phyloP scores from a whole-genome alignment of 2,888 invertebrate species.

The Phlogophora meticulosa region DNA sequence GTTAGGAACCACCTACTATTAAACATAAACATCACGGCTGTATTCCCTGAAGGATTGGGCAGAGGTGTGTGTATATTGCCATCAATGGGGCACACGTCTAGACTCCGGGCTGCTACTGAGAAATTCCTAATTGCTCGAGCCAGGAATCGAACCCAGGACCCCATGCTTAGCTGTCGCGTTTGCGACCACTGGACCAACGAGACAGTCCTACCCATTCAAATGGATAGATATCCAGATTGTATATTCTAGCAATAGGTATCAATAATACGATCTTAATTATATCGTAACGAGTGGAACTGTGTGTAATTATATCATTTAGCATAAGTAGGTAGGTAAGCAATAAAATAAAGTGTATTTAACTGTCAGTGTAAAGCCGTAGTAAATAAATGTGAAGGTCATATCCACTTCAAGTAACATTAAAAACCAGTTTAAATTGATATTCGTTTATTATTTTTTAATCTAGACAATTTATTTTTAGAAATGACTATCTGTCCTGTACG shows the following conservation, averaged over 20 bases:
- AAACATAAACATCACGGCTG: too few relatives aligned
- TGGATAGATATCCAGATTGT: background rate
- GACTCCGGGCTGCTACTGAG: too few relatives aligned
- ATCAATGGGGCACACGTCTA: too few relatives aligned
- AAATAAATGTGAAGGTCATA: constrained; percentile 50
- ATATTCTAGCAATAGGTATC: constrained; percentile 6
- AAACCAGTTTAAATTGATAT: constrained; percentile 55
- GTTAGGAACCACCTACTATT: too few relatives aligned
- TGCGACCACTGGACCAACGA: too few relatives aligned
- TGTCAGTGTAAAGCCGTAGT: constrained; percentile 24
- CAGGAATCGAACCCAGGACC: too few relatives aligned
- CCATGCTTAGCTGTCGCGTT: too few relatives aligned
- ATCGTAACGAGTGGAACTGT: constrained; percentile 15
- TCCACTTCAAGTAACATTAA: constrained; percentile 49
- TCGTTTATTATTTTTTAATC: constrained; percentile 54
- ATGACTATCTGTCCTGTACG: constrained; percentile 43
- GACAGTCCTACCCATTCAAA: constrained; percentile 22
- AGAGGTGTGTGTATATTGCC: too few relatives aligned
- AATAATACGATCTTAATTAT: constrained; percentile 26
- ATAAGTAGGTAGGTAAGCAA: constrained; percentile 6
- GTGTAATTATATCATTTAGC: constrained; percentile 30
- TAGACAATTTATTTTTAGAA: constrained; percentile 56
- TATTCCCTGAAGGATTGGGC: too few relatives aligned
- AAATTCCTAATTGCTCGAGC: too few relatives aligned
- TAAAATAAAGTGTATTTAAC: constrained; percentile 37